phyloP scores from a whole-genome alignment of 2,113 vertebrate species.

The Pedionomus torquatus region DNA sequence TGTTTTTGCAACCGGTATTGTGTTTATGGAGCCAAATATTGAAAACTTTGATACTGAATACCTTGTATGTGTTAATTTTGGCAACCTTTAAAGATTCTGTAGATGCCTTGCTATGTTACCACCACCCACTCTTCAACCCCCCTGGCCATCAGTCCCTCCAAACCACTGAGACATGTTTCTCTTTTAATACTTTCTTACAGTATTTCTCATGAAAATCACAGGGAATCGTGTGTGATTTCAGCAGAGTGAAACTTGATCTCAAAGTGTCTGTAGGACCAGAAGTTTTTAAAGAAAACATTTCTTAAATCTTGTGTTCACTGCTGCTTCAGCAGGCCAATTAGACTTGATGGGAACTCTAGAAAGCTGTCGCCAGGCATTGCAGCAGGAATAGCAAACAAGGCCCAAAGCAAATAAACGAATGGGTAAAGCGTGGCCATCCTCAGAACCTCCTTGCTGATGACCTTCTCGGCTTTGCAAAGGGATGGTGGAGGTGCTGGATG shows the following conservation, averaged over 20 bases:
- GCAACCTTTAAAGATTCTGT: slow-evolving; percentile 87
- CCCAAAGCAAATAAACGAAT: slow-evolving; percentile 86
- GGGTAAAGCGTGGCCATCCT: slow-evolving; percentile 70
- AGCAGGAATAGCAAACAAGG: slow-evolving; percentile 85
- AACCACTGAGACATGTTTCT: slow-evolving; percentile 80
- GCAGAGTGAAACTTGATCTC: slow-evolving; percentile 87
- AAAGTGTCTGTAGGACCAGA: slow-evolving; percentile 87
- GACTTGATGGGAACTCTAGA: slow-evolving; percentile 82
- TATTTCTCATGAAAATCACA: slow-evolving; percentile 80
- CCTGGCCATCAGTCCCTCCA: slow-evolving; percentile 76
- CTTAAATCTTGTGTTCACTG: slow-evolving; percentile 79
- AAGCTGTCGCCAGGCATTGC: slow-evolving; percentile 80
- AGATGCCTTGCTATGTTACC: slow-evolving; percentile 87
- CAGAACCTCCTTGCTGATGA: slow-evolving; percentile 70
- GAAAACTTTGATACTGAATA: slow-evolving; percentile 97
- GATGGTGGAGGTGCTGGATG: slow-evolving; percentile 63
- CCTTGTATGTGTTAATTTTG: slow-evolving; percentile 95
- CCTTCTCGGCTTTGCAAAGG: slow-evolving; percentile 64
- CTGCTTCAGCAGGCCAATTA: slow-evolving; percentile 78
- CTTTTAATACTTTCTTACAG: slow-evolving; percentile 70
- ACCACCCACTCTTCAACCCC: slow-evolving; percentile 78
- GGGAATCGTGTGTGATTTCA: slow-evolving; percentile 86
- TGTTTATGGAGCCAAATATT: slow-evolving; percentile 96
- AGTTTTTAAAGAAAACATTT: slow-evolving; percentile 96
- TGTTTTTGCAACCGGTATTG: slow-evolving; percentile 88